Percentiles rank a stretch among this genome's conserved stretches.
phyloP scores from a whole-genome alignment of 1,140 invertebrate genomes.

The Ostrea edulis region DNA sequence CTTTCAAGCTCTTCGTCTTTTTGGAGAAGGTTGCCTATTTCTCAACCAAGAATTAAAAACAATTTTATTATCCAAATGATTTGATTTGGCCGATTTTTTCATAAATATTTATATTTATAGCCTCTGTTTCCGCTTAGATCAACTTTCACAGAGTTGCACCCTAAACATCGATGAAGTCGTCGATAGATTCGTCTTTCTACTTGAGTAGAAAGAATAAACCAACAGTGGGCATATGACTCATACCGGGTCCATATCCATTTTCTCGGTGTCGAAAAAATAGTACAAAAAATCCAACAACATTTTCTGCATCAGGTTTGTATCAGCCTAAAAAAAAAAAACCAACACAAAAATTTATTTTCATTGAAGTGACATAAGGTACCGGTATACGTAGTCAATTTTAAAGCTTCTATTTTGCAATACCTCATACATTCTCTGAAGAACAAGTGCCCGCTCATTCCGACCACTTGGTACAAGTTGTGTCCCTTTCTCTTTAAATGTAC shows the following conservation, averaged over 20 bases:
- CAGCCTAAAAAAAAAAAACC: slow-evolving; percentile 1
- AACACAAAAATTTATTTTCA: not conserved
- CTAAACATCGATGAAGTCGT: too few relatives aligned
- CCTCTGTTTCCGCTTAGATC: too few relatives aligned
- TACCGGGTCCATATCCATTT: slow-evolving; percentile 1
- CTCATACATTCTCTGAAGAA: slow-evolving; percentile 57
- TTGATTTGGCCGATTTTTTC: too few relatives aligned
- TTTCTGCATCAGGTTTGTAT: slow-evolving; percentile 25
- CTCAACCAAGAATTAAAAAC: not conserved
- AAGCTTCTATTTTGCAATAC: slow-evolving; percentile 13
- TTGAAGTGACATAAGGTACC: not conserved
- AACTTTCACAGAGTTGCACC: too few relatives aligned
- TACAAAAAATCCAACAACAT: slow-evolving; percentile 16
- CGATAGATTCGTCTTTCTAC: too few relatives aligned
- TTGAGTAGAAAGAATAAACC: too few relatives aligned
- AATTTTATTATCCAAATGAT: not conserved
- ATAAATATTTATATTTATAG: too few relatives aligned
- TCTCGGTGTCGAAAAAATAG: slow-evolving; percentile 4
- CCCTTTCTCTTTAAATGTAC: not conserved
- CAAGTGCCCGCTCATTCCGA: slow-evolving; percentile 9
- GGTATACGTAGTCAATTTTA: not conserved
- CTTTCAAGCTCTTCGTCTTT: slow-evolving; percentile 11
- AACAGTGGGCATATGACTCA: not conserved
- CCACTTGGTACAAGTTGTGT: slow-evolving; percentile 40
- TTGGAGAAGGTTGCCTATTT: not conserved